Percentiles rank a stretch among this genome's conserved stretches.
These are phyloP conservation scores for Leptopilina myrica DNA, from an alignment of 2,888 invertebrate genomes.

Conservation along the genomic window DNA sequence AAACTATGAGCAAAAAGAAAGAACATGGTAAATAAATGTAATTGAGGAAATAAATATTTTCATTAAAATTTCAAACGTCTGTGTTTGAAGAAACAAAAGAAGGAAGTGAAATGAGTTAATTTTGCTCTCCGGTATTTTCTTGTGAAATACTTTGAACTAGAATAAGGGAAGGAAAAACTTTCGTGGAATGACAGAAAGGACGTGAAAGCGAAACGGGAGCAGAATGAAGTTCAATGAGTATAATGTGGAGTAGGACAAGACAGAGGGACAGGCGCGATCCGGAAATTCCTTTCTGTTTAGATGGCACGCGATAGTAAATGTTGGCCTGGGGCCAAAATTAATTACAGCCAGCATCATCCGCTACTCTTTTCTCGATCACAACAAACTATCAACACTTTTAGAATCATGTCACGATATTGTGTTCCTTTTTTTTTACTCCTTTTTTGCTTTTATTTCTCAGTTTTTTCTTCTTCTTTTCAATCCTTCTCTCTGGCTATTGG, in stretches of 20 bases:
- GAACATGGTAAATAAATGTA: too few relatives aligned
- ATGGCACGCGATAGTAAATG: slow-evolving; percentile 62
- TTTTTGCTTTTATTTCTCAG: neutral
- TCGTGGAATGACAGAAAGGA: slow-evolving; percentile 29
- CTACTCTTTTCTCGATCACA: slow-evolving; percentile 43
- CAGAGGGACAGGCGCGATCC: slow-evolving; percentile 56
- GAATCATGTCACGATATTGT: slow-evolving; percentile 6
- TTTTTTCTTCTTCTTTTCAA: too few relatives aligned
- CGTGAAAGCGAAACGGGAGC: slow-evolving; percentile 45
- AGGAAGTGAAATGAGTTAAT: neutral
- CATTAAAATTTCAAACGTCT: neutral
- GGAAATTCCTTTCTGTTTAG: slow-evolving; percentile 58
- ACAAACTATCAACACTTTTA: slow-evolving; percentile 43
- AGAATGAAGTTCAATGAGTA: slow-evolving; percentile 48
- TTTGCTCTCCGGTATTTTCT: neutral
- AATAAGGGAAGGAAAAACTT: neutral
- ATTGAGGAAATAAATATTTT: too few relatives aligned
- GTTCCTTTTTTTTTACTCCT: slow-evolving; percentile 3
- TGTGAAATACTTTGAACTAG: neutral
- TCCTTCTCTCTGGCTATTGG: too few relatives aligned
- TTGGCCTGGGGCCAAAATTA: slow-evolving; percentile 65
- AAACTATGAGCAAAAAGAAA: too few relatives aligned
- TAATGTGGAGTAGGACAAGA: slow-evolving; percentile 49
- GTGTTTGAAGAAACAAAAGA: neutral
- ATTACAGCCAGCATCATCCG: slow-evolving; percentile 57